Evolutionary conservation across 35 echinoderm and acorn worm genomes (phyloP), one percentile per base, ranked within the genome.

Genomic region (Apostichopus japonicus): DNA sequence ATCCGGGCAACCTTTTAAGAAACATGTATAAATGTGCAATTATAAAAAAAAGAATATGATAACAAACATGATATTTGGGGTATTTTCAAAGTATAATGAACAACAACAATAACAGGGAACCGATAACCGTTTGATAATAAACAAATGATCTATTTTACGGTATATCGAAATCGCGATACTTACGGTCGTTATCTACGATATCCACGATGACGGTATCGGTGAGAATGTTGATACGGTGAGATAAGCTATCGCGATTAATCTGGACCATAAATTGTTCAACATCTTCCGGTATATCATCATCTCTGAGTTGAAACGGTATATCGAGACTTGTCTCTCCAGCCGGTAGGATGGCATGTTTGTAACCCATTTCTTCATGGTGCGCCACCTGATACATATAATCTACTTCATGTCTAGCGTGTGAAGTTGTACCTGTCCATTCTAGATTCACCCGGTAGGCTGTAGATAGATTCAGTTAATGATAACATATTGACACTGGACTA

Each of bases 151-250:
- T 44, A 4, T 44, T 61, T 61, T 61, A 61, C 57, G 57, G 7
- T 10, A n/a, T n/a, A 61, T 61, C 7, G 57, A 61, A 61, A 61
- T 13, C 7, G 13, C 13, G 57, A 61, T 61, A 89, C 86, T 59
- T 89, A 89, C 86, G 86, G 63, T 89, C 86, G 61, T 89, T 44
- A 72, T 89, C 86, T 9, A 89, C 63, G 9, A 89, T 89, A 11
- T 89, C 86, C 16, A 89, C 86, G 2, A 89, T 72, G 25, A 73
- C 86, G 16, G 56, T 89, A 44, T 89, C 86, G 17, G 86, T 72
- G 27, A 89, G 86, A 72, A 89, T 19, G 67, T 89, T 73, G 10
- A 89, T 23, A 19, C 14, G 61, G 1, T 61, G 62, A 53, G 86
- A 89, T 51, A 89, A 23, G 23, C 13, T 53, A 14, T 15, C 17